Evolutionary conservation across 2,113 vertebrate genomes (phyloP).

Genomic region (Sakesphorus luctuosus): DNA sequence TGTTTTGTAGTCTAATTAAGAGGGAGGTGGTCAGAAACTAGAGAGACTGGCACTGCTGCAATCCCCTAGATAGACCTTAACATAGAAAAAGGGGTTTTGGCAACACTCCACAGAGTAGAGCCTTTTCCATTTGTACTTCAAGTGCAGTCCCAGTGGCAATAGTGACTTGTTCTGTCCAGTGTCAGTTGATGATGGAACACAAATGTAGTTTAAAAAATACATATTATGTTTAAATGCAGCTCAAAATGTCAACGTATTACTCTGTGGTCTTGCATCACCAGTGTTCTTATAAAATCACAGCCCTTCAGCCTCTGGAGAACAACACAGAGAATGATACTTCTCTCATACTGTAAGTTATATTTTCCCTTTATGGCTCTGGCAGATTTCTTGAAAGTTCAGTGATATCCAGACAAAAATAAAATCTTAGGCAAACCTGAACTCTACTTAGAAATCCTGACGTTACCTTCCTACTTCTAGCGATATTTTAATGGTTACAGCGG

Average conservation of each 20-base stretch:
- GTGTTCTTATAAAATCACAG: slow-evolving; percentile 46
- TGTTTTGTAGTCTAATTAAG: background rate
- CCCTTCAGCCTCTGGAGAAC: slow-evolving; percentile 50
- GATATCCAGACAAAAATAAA: background rate
- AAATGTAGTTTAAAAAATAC: slow-evolving; percentile 46
- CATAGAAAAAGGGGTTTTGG: background rate
- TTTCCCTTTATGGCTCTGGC: slow-evolving; percentile 59
- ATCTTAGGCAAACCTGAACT: slow-evolving; percentile 56
- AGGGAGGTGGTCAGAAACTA: background rate
- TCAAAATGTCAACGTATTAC: slow-evolving; percentile 55
- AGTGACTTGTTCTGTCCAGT: slow-evolving; percentile 39
- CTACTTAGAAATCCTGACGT: slow-evolving; percentile 32
- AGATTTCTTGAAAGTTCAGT: slow-evolving; percentile 11
- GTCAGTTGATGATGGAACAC: slow-evolving; percentile 50
- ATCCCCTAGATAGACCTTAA: background rate
- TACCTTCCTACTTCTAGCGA: slow-evolving; percentile 17
- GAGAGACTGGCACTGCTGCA: background rate
- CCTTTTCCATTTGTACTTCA: slow-evolving; percentile 25
- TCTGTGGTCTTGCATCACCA: slow-evolving; percentile 65
- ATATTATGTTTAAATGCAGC: slow-evolving; percentile 40
- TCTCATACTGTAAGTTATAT: slow-evolving; percentile 37
- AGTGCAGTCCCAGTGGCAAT: background rate
- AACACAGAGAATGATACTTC: background rate
- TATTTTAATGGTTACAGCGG: background rate
- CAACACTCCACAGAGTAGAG: background rate